Base-by-base conservation (phyloP, 64 coral and sea anemone genomes). In the Anthopleura sola region DNA sequence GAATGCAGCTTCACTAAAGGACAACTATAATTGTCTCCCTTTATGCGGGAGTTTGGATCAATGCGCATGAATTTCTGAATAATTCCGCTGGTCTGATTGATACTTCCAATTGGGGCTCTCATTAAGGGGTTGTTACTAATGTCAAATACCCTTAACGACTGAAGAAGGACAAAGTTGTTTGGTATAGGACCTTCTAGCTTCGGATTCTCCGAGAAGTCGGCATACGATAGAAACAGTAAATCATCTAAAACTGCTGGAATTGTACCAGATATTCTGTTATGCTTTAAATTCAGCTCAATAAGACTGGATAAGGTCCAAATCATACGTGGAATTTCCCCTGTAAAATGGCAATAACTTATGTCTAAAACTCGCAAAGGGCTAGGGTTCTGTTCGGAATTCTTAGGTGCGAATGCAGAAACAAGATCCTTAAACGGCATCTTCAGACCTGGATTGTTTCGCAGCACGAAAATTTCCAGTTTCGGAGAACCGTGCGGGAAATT, bases 181-280 rank as follows among this genome's bases (percentile, higher is more conserved):
- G 90, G 90, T 53, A 92, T 88, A 39, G 64, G n/a, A 1, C 90
- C 90, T 62, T 77, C 24, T 36, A 92, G 28, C 0, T 11, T 29
- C 16, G 58, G 58, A 23, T 92, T 92, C 8, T 77, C 36, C 15
- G 90, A 92, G 34, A 92, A 44, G 82, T 92, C 90, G 19, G 75
- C 24, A 32, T 83, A 78, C 6, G 57, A 11, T 74, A 92, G 80
- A 36, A 92, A 92, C 24, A 86, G 44, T 11, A 88, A 36, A 54
- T 80, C 26, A 50, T 79, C 48, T n/a, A 57, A 13, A 2, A 78
- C 36, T 34, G 16, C 44, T 47, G 90, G 90, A 53, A 92, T 71
- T 19, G 4, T 23, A 3, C 90, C 90, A 77, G 14, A 26, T 39
- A 92, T 77, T 16, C 46, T 78, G 68, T 92, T 92, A 49, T 88